Conservation (phyloP, 2,113 vertebrate genomes). For the Phalacrocorax brasilianus region DNA sequence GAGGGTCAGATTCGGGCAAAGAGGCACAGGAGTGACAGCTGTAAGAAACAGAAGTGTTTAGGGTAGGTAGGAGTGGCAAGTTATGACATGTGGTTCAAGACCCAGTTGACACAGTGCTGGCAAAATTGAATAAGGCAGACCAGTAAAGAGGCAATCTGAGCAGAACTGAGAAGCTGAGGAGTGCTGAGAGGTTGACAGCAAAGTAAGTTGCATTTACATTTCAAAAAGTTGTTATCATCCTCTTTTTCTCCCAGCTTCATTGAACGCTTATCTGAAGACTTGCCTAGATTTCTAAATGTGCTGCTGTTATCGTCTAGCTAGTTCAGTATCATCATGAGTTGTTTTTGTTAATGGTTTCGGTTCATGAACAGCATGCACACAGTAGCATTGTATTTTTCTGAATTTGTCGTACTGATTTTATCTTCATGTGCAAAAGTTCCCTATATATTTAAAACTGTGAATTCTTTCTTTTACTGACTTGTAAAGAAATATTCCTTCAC, state of each 20-base stretch:
- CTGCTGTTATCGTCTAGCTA: neutral
- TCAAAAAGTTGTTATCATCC: neutral
- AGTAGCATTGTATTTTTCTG: neutral
- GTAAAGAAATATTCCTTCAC: neutral
- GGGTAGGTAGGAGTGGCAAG: neutral
- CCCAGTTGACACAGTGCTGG: neutral
- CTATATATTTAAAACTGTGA: neutral
- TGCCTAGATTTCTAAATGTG: neutral
- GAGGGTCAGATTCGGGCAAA: neutral
- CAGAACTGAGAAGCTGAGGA: neutral
- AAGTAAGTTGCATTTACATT: neutral
- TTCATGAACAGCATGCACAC: neutral
- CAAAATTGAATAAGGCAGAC: neutral
- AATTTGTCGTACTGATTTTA: neutral
- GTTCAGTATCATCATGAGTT: neutral
- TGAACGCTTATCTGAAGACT: neutral
- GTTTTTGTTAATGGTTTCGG: neutral
- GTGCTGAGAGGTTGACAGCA: neutral
- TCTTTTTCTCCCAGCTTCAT: neutral
- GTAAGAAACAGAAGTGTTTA: neutral
- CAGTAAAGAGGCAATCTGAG: neutral
- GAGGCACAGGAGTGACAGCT: neutral
- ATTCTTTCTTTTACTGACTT: neutral
- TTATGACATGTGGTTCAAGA: neutral
- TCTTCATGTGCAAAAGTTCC: neutral